Evolutionary conservation across 2,888 invertebrate species (phyloP).

Genomic region (Lottia gigantea): DNA sequence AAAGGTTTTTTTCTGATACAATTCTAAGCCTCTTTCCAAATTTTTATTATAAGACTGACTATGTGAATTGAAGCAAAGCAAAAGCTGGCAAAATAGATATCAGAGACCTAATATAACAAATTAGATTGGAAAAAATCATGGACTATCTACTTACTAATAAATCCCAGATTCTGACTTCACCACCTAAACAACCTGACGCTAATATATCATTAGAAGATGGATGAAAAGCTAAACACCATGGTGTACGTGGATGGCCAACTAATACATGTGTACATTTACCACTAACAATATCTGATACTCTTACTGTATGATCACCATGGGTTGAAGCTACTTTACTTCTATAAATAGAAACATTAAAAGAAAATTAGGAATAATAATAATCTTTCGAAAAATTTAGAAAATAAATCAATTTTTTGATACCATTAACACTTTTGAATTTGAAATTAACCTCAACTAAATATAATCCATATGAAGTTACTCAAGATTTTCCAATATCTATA

Average conservation of each 20-base stretch:
- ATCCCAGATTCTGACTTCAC: slow-evolving; percentile 92
- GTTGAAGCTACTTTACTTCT: slow-evolving; percentile 81
- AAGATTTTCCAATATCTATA: too few relatives aligned
- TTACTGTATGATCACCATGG: slow-evolving; percentile 89
- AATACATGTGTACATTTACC: slow-evolving; percentile 83
- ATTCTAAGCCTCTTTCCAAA: background rate
- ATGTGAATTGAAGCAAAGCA: background rate
- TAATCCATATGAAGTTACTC: too few relatives aligned
- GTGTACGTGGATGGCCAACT: slow-evolving; percentile 86
- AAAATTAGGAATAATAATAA: too few relatives aligned
- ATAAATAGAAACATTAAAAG: slow-evolving; percentile 42
- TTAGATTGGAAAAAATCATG: too few relatives aligned
- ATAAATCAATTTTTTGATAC: too few relatives aligned
- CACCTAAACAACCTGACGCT: slow-evolving; percentile 88
- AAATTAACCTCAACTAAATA: too few relatives aligned
- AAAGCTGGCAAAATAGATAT: too few relatives aligned
- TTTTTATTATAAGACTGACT: too few relatives aligned
- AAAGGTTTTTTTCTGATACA: background rate
- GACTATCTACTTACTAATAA: slow-evolving; percentile 73
- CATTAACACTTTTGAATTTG: too few relatives aligned
- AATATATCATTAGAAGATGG: slow-evolving; percentile 85
- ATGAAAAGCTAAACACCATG: slow-evolving; percentile 92
- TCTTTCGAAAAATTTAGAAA: too few relatives aligned
- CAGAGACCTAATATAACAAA: too few relatives aligned
- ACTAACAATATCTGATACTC: slow-evolving; percentile 82